A percentile compares a stretch with the other conserved stretches of the same genome.
Evolutionary conservation across 2,113 vertebrate genomes (phyloP).

Genomic region (Amblyornis subalaris): DNA sequence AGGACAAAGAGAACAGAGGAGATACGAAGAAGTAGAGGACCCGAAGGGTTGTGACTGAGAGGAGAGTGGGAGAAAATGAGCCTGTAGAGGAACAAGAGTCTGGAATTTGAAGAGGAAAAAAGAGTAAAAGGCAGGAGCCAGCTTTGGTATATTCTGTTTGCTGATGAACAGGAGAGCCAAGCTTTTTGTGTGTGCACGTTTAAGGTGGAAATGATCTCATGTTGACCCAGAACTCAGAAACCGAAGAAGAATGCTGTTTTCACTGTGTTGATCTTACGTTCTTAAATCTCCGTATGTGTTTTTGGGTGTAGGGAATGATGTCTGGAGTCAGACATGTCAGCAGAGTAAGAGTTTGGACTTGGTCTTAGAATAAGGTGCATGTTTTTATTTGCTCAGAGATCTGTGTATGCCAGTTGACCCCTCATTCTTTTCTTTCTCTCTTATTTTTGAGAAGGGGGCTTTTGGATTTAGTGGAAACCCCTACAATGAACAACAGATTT

Average conservation of each 20-base stretch:
- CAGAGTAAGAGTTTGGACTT: not conserved
- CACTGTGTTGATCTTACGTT: not conserved
- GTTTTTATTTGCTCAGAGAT: not conserved
- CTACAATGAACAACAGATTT: not conserved
- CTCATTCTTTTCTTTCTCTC: accelerated
- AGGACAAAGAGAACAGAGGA: not conserved
- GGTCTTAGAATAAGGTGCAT: not conserved
- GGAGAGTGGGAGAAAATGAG: not conserved
- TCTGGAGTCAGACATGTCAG: not conserved
- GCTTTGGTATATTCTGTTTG: not conserved
- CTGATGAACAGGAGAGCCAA: not conserved
- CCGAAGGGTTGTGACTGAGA: not conserved
- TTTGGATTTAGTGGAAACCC: not conserved
- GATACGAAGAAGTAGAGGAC: not conserved
- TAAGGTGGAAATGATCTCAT: not conserved
- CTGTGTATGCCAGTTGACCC: not conserved
- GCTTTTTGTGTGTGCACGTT: not conserved
- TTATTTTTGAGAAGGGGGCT: not conserved
- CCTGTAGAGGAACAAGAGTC: not conserved
- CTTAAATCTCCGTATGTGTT: accelerated
- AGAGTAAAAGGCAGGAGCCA: not conserved
- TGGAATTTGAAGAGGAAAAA: not conserved
- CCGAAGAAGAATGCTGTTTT: not conserved
- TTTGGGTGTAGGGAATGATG: not conserved
- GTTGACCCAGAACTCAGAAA: not conserved